Evolutionary conservation across 2,797 vertebrate species (phyloP).

Genomic region (Argya squamiceps): DNA sequence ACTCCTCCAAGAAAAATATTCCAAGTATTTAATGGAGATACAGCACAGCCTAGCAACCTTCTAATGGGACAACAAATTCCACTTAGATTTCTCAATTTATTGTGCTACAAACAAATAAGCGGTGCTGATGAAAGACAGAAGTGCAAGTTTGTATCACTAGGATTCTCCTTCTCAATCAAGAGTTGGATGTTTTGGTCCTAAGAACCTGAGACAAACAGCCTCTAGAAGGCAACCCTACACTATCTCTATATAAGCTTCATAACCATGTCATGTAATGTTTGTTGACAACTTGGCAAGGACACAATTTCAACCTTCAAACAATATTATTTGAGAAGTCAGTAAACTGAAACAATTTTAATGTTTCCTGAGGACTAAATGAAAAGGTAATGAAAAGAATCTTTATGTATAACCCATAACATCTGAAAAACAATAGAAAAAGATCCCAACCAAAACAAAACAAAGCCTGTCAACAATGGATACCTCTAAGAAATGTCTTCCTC

Average conservation of each 20-base stretch:
- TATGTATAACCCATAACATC: background rate
- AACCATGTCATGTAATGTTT: background rate
- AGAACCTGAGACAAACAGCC: background rate
- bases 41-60: background rate
- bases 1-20: background rate
- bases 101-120: background rate
- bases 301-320: background rate
- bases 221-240: background rate
- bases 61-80: background rate
- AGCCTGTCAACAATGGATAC: background rate
- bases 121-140: background rate
- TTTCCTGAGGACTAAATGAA: background rate
- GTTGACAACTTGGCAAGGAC: background rate
- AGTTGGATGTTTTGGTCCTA: background rate
- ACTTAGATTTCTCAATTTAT: background rate
- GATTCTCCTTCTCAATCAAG: background rate
- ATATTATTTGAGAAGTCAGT: background rate
- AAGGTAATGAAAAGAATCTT: background rate
- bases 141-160: background rate
- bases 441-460: background rate
- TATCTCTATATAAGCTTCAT: background rate
- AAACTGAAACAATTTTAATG: background rate
- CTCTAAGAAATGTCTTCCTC: background rate
- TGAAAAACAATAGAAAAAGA: background rate
- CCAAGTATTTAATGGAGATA: background rate